phyloP scores from a whole-genome alignment of 1,140 invertebrate species.

The Brachionus calyciflorus region DNA sequence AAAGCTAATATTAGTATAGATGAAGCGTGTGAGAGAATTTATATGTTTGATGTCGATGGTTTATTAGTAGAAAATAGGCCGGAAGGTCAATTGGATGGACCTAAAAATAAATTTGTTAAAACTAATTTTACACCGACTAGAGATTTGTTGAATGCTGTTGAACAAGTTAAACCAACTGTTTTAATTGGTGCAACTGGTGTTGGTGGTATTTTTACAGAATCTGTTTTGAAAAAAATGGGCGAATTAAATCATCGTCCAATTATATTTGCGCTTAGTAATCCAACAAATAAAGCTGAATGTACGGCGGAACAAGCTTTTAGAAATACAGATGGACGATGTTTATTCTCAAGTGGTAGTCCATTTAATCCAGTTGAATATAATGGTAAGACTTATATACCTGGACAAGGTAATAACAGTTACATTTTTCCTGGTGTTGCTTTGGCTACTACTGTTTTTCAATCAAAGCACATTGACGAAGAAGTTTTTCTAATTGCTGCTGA shows the following conservation, averaged over 20 bases:
- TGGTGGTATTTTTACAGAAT: constrained; percentile 57
- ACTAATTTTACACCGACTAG: constrained; percentile 51
- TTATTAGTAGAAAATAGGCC: constrained; percentile 58
- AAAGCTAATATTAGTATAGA: constrained; percentile 53
- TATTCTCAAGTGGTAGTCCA: constrained; percentile 61
- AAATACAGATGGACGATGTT: constrained; percentile 51
- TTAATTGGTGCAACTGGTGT: constrained; percentile 59
- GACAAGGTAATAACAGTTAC: constrained; percentile 61
- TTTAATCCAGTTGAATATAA: constrained; percentile 54
- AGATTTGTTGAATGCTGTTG: constrained; percentile 53
- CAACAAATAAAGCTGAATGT: constrained; percentile 60
- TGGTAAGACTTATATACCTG: constrained; percentile 53
- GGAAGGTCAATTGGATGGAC: constrained; percentile 54
- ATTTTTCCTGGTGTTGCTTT: constrained; percentile 61
- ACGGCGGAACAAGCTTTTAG: constrained; percentile 60
- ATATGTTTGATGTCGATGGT: constrained; percentile 59
- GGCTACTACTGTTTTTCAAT: constrained; percentile 54
- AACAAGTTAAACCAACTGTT: constrained; percentile 55
- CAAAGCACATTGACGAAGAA: constrained; percentile 56
- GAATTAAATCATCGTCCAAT: constrained; percentile 56
- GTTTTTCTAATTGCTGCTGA: constrained; percentile 58
- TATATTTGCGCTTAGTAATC: constrained; percentile 60
- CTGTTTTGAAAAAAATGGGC: constrained; percentile 55
- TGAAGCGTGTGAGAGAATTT: constrained; percentile 56
- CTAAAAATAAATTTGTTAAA: constrained; percentile 56